Conservation (phyloP, 2,113 vertebrate species). For the Heterocephalus glaber region DNA sequence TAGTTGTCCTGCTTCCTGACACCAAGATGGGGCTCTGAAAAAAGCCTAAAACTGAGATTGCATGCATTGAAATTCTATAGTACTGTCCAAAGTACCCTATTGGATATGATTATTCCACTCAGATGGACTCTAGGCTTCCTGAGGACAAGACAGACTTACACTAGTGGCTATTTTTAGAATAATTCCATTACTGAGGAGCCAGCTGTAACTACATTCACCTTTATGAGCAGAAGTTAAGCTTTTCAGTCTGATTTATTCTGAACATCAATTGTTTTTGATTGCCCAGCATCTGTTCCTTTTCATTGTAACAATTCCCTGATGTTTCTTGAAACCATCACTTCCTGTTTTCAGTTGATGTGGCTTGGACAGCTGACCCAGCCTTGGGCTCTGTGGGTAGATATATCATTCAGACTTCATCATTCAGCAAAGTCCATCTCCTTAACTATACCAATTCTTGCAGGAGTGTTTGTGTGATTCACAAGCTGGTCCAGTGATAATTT, state of each 20-base stretch:
- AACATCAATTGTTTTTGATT: conserved; percentile 41
- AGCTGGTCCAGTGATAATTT: conserved; percentile 49
- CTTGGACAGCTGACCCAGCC: conserved; percentile 29
- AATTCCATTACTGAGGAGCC: conserved; percentile 41
- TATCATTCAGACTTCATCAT: conserved; percentile 43
- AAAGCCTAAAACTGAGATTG: conserved; percentile 19
- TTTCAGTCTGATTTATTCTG: conserved; percentile 12
- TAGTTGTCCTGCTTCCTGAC: background rate
- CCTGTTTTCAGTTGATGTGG: background rate
- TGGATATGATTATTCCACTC: conserved; percentile 31
- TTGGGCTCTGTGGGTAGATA: background rate
- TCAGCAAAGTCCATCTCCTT: conserved; percentile 53
- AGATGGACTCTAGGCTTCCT: conserved; percentile 51
- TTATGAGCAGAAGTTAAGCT: conserved; percentile 42
- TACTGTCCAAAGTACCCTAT: conserved; percentile 3
- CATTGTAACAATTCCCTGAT: conserved; percentile 47
- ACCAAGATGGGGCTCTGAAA: background rate
- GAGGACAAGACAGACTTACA: background rate
- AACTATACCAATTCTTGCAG: conserved; percentile 47
- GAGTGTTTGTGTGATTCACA: conserved; percentile 42
- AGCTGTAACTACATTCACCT: conserved; percentile 34
- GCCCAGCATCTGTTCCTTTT: conserved; percentile 45
- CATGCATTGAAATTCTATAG: background rate
- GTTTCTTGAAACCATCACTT: conserved; percentile 50
- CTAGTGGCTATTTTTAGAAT: background rate